Evolutionary conservation across 2,113 vertebrate species (phyloP).

Genomic region (Prunella fulvescens): DNA sequence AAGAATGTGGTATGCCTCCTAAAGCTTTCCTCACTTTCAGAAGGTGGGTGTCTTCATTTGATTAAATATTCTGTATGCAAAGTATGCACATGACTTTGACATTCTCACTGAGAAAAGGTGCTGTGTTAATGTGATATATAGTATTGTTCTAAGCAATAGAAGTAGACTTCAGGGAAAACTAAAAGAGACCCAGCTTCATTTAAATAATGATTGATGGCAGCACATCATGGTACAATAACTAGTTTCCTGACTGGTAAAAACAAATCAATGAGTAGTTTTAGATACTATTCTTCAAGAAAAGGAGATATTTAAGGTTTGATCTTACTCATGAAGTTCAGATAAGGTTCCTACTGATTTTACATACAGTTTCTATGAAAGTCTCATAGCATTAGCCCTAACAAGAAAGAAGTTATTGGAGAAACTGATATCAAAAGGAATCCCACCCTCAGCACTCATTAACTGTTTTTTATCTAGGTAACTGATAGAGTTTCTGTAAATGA

Average conservation of each 20-base stretch:
- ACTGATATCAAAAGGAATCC: not conserved
- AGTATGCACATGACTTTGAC: not conserved
- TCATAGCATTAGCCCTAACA: not conserved
- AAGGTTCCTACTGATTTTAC: not conserved
- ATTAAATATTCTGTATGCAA: not conserved
- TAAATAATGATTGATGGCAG: not conserved
- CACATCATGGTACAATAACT: not conserved
- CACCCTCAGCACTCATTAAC: not conserved
- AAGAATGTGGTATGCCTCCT: not conserved
- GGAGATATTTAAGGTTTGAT: not conserved
- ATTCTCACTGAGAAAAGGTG: not conserved
- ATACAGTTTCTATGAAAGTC: not conserved
- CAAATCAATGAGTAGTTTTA: not conserved
- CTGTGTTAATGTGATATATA: not conserved
- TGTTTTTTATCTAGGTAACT: not conserved
- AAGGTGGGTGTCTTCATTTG: rapidly evolving
- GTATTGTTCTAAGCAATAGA: not conserved
- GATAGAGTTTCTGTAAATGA: not conserved
- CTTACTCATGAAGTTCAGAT: not conserved
- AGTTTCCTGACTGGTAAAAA: not conserved
- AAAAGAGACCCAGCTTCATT: not conserved
- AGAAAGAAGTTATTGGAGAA: not conserved
- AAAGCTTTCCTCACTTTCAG: not conserved
- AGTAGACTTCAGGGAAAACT: not conserved
- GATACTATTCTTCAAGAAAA: not conserved